Evolutionary conservation across 1,140 invertebrate species (phyloP).

Genomic region (Pantala flavescens): DNA sequence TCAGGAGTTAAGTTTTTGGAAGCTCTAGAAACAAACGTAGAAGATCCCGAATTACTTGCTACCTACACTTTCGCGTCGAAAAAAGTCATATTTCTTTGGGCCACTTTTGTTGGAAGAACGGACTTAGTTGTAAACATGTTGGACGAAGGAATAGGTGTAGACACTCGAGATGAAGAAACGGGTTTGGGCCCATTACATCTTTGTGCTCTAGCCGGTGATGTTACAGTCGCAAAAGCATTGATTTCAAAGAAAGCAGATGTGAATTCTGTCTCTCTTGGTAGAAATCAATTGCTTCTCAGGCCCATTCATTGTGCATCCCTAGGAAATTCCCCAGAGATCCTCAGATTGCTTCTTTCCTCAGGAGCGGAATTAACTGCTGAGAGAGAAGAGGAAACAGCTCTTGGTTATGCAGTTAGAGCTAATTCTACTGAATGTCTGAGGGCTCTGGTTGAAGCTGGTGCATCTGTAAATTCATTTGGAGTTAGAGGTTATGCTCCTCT

Average conservation of each 20-base stretch:
- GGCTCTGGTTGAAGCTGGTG: slow-evolving; percentile 56
- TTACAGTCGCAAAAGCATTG: slow-evolving; percentile 55
- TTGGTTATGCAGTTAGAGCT: slow-evolving; percentile 64
- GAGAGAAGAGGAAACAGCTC: slow-evolving; percentile 51
- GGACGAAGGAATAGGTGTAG: slow-evolving; percentile 51
- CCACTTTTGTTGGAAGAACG: slow-evolving; percentile 53
- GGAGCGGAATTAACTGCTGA: slow-evolving; percentile 44
- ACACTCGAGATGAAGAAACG: slow-evolving; percentile 51
- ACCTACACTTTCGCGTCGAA: not conserved
- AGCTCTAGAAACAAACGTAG: not conserved
- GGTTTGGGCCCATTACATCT: slow-evolving; percentile 60
- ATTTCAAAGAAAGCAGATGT: slow-evolving; percentile 55
- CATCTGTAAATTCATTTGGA: slow-evolving; percentile 55
- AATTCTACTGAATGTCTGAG: slow-evolving; percentile 62
- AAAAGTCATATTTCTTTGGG: slow-evolving; percentile 51
- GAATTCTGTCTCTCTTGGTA: slow-evolving; percentile 34
- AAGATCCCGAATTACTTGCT: not conserved
- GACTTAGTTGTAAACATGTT: slow-evolving; percentile 50
- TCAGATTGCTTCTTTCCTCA: slow-evolving; percentile 54
- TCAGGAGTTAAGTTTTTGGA: slow-evolving; percentile 5
- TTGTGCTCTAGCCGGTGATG: slow-evolving; percentile 62
- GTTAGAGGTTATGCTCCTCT: slow-evolving; percentile 61
- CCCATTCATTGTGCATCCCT: slow-evolving; percentile 73
- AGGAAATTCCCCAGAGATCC: slow-evolving; percentile 60
- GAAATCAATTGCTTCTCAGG: slow-evolving; percentile 48